Evolutionary conservation across 2,797 vertebrate genomes (phyloP), one percentile per base, ranked within the genome.

Genomic region (Schizopygopsis pylzovi): DNA sequence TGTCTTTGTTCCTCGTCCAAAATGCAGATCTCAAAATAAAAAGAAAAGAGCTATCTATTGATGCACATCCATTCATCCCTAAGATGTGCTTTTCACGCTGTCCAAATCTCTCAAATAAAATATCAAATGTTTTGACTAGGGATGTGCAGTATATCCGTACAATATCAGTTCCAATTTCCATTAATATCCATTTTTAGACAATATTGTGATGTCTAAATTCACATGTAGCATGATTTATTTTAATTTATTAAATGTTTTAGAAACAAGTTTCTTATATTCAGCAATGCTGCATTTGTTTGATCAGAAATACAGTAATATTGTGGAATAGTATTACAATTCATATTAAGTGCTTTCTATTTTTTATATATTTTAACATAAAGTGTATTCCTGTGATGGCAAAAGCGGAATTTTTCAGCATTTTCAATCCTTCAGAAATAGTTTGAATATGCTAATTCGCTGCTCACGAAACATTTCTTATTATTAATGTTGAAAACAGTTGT

Each of bases 1-100:
- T 59, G 63, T 67, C 83, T 82, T 84, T 83, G 70, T 79, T 73
- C 61, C 49, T 39, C 45, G 56, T 75, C 28, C 56, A 83, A 83
- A 83, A 79, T 83, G 54, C 76, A 67, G 67, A 63, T 65, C 20
- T 52, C 70, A 37, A 73, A 71, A 73, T 49, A 81, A 39, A 81
- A 73, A 18, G 10, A 39, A 72, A 43, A 81, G 37, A 25, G 61
- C 59, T 76, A 41, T 80, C 20, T 18, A 41, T 28, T 79, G 33
- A 59, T 75, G 47, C 18, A 12, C 28, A 59, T 41, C 18, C 37
- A 45, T 84, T 67, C 11, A 72, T 59, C 28, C 15, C 25, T 28
- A 39, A 52, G 39, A 70, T 86, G 49, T 25, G 86, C 65, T 78
- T 63, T 18, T 7, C 11, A 20, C 22, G 18, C 37, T 15, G 75